phyloP scores from a whole-genome alignment of 2,888 invertebrate genomes.

The Meiosimyza decipiens region DNA sequence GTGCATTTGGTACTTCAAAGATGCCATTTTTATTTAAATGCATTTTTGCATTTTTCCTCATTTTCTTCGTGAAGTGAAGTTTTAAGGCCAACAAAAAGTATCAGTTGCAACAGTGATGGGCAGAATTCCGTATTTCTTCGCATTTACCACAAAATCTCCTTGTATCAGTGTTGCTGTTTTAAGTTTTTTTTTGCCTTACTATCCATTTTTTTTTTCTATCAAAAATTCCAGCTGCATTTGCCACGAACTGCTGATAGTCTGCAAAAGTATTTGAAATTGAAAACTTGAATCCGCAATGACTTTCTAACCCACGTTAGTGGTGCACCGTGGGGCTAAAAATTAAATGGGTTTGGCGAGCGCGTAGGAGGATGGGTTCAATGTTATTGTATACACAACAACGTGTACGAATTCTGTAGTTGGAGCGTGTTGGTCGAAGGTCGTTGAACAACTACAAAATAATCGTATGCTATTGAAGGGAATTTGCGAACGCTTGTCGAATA shows the following conservation, averaged over 20 bases:
- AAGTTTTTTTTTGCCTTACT: background rate
- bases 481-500: constrained; percentile 23
- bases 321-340: no score
- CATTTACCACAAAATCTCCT: no score
- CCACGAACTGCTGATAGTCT: constrained; percentile 21
- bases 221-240: background rate
- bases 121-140: no score
- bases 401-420: background rate
- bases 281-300: constrained; percentile 27
- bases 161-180: background rate
- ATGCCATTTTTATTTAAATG: constrained; percentile 48
- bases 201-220: background rate
- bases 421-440: background rate
- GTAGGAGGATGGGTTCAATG: background rate
- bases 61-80: background rate
- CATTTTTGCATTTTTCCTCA: constrained; percentile 33
- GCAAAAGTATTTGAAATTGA: constrained; percentile 23
- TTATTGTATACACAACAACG: background rate
- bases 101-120: background rate
- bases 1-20: constrained; percentile 34
- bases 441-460: constrained; percentile 17
- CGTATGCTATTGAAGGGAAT: constrained; percentile 17
- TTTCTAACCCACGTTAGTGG: background rate
- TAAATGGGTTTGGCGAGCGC: background rate
- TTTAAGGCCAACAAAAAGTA: background rate